Conservation (phyloP, 2,797 vertebrate genomes). For the Coracias cyanogaster region DNA sequence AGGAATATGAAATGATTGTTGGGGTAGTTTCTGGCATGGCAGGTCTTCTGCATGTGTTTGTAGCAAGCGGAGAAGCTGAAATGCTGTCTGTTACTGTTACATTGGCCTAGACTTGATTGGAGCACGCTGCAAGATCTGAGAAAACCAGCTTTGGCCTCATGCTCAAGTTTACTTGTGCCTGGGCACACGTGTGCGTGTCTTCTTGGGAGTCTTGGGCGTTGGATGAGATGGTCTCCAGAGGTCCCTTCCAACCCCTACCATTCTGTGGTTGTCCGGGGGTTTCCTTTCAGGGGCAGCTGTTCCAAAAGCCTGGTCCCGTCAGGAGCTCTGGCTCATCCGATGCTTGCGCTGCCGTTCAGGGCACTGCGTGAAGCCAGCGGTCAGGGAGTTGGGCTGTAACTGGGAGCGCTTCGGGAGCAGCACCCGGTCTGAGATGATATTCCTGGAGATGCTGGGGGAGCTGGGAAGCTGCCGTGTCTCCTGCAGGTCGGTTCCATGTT, state of each 20-base stretch:
- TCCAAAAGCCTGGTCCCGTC: background rate
- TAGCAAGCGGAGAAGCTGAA: background rate
- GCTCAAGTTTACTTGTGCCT: background rate
- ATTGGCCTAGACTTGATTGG: background rate
- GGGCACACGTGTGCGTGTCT: background rate
- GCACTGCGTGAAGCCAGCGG: background rate
- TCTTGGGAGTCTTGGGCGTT: too few relatives aligned
- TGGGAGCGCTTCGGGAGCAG: background rate
- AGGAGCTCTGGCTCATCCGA: background rate
- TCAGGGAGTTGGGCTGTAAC: background rate
- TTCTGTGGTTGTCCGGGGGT: background rate
- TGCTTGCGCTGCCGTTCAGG: background rate
- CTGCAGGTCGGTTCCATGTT: fast-evolving
- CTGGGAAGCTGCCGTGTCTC: background rate
- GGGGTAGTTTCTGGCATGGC: background rate
- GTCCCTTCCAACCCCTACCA: too few relatives aligned
- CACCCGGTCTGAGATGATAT: background rate
- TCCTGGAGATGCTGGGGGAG: background rate
- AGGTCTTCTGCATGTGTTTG: background rate
- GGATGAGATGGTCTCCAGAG: too few relatives aligned
- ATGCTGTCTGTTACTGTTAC: background rate
- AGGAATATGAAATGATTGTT: background rate
- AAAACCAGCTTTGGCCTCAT: background rate
- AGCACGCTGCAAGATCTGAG: background rate
- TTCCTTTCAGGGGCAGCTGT: background rate